Evolutionary conservation across 2,113 vertebrate species (phyloP).

Genomic region (Brachyistius frenatus): DNA sequence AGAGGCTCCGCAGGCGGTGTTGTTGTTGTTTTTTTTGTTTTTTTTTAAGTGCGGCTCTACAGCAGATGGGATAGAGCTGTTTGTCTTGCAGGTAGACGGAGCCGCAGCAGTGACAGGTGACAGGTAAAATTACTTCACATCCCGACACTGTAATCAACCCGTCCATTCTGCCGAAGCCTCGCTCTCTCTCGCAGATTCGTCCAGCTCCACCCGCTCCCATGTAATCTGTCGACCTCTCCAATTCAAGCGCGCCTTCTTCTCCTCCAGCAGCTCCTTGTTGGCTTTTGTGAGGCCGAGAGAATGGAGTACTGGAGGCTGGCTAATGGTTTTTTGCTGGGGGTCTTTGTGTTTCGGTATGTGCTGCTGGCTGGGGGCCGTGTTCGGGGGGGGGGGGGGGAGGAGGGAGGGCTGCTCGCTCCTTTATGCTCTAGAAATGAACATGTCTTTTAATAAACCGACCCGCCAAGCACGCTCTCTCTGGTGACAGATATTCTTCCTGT

Average conservation of each 20-base stretch:
- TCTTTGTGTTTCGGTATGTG: conserved; percentile 70
- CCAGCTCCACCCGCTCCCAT: conserved; percentile 6
- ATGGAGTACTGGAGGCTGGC: conserved; percentile 27
- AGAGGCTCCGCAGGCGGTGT: not conserved
- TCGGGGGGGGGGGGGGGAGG: not conserved
- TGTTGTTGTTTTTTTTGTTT: not conserved
- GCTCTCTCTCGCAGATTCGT: not conserved
- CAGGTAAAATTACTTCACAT: conserved; percentile 52
- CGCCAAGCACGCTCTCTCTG: no score
- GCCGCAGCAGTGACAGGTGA: conserved; percentile 28
- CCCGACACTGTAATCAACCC: conserved; percentile 44
- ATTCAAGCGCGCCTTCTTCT: not conserved
- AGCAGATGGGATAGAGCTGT: not conserved
- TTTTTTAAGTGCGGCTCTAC: not conserved
- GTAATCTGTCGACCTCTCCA: conserved; percentile 40
- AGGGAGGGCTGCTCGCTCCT: not conserved
- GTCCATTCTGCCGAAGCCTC: conserved; percentile 14
- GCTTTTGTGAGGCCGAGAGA: conserved; percentile 45
- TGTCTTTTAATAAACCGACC: not conserved
- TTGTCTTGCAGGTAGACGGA: conserved; percentile 23
- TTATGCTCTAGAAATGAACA: conserved; percentile 28
- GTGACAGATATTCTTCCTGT: no score
- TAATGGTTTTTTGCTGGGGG: conserved; percentile 47
- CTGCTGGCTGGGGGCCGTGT: conserved; percentile 46
- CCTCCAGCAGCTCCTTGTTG: conserved; percentile 52